phyloP scores from a whole-genome alignment of 2,113 vertebrate genomes.

The Rhinichthys klamathensis region DNA sequence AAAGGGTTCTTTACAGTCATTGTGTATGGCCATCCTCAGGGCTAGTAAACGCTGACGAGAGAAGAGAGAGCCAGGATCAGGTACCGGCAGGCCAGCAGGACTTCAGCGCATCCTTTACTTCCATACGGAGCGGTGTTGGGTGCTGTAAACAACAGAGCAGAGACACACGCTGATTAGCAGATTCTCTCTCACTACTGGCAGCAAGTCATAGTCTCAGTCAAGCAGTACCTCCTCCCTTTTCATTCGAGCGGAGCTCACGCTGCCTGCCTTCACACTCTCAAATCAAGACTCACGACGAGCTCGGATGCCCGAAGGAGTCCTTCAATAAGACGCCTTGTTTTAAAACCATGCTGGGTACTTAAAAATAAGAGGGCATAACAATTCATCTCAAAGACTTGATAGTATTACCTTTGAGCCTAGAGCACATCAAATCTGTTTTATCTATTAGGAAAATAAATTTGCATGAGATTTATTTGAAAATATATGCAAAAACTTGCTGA shows the following conservation, averaged over 20 bases:
- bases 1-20: conserved; percentile 88
- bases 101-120: conserved; percentile 86
- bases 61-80: conserved; percentile 92
- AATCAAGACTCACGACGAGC: conserved; percentile 9
- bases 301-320: neutral
- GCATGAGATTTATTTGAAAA: neutral
- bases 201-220: conserved; percentile 35
- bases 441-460: neutral
- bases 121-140: conserved; percentile 96
- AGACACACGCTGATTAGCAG: conserved; percentile 60
- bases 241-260: conserved; percentile 14
- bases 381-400: neutral
- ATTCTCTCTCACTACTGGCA: conserved; percentile 33
- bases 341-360: neutral
- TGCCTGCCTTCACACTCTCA: conserved; percentile 22
- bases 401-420: neutral
- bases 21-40: conserved; percentile 84
- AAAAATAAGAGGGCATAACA: conserved; percentile 2
- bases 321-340: conserved; percentile 18
- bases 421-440: neutral
- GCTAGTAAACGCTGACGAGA: conserved; percentile 93
- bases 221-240: conserved; percentile 26
- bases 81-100: conserved; percentile 91
- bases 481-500: neutral
- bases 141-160: conserved; percentile 82